These are phyloP conservation scores for Cataglyphis cursor DNA, from an alignment of 2,888 invertebrate genomes.

Conservation along the genomic window DNA sequence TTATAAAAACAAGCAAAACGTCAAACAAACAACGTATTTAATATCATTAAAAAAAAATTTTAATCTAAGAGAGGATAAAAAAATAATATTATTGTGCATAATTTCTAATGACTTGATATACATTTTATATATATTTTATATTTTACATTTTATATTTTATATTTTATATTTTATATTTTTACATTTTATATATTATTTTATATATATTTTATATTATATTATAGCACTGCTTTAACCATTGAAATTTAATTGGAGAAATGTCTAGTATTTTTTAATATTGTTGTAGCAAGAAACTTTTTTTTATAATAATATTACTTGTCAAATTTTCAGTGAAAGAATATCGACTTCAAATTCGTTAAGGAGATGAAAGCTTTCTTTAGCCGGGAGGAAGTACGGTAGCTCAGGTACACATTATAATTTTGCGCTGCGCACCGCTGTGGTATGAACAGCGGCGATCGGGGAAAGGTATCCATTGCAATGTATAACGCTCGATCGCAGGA, in stretches of 20 bases:
- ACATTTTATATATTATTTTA: too few species aligned
- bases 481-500: slow-evolving; percentile 77
- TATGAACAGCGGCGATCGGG: slow-evolving; percentile 63
- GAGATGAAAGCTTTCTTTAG: neutral
- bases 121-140: neutral
- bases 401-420: slow-evolving; percentile 22
- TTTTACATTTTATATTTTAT: too few species aligned
- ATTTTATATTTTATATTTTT: too few species aligned
- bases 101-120: neutral
- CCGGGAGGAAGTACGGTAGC: slow-evolving; percentile 38
- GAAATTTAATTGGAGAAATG: neutral
- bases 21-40: neutral
- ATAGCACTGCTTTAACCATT: neutral
- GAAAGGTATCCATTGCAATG: slow-evolving; percentile 71
- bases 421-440: slow-evolving; percentile 16
- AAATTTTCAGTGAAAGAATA: neutral
- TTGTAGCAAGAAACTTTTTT: neutral
- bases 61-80: neutral
- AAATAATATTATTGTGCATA: too few species aligned
- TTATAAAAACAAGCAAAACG: neutral
- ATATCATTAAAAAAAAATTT: neutral
- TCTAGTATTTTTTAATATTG: neutral
- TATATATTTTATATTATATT: neutral
- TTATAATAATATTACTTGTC: neutral
- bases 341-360: slow-evolving; percentile 19